Percentiles rank a stretch among this genome's conserved stretches.
These are phyloP conservation scores for Hetaerina americana DNA, from an alignment of 1,140 invertebrate species.

Conservation along the genomic window DNA sequence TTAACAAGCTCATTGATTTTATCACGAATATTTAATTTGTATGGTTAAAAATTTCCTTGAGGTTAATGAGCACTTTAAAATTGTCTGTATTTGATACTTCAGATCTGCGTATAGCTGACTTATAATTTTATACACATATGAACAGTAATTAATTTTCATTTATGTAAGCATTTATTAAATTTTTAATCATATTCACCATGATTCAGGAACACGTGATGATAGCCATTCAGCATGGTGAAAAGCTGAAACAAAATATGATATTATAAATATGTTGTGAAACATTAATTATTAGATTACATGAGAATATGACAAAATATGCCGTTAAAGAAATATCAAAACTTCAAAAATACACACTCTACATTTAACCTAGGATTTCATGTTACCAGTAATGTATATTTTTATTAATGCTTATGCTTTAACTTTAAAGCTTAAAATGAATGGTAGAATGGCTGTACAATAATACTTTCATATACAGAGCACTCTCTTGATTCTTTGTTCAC, in stretches of 20 bases:
- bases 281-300: not conserved
- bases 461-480: no score
- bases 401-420: not conserved
- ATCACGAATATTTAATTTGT: no score
- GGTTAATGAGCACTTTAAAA: not conserved
- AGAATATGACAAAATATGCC: not conserved
- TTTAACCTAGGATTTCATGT: not conserved
- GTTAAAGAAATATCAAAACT: not conserved
- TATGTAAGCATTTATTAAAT: not conserved
- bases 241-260: conserved; percentile 19
- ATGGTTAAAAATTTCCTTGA: not conserved
- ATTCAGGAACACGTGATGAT: conserved; percentile 30
- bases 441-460: not conserved
- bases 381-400: not conserved
- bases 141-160: not conserved
- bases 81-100: not conserved
- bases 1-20: not conserved
- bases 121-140: not conserved
- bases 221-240: conserved; percentile 31
- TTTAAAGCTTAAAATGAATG: not conserved
- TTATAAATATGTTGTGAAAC: not conserved
- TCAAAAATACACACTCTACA: not conserved
- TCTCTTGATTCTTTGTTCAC: not conserved
- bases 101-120: not conserved
- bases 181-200: conserved; percentile 24